Conservation (phyloP, 2,113 vertebrate genomes). For the Zosterops lateralis region DNA sequence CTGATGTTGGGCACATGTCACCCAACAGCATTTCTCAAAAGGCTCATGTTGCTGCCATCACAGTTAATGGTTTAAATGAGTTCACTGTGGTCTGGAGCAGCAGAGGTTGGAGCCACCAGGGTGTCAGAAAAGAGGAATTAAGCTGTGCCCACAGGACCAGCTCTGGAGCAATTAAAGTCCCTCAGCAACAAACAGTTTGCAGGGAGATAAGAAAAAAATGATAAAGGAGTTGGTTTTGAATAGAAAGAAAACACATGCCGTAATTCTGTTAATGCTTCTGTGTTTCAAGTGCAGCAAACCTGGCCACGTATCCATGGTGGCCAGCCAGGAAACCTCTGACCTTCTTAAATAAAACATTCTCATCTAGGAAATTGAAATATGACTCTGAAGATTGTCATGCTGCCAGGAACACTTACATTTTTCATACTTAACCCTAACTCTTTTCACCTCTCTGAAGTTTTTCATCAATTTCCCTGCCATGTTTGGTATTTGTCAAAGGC, state of each 20-base stretch:
- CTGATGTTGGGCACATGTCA: neutral
- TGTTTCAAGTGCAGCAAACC: neutral
- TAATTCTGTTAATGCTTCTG: neutral
- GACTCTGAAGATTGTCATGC: neutral
- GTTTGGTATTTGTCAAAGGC: neutral
- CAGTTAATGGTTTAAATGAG: neutral
- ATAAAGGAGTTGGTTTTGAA: neutral
- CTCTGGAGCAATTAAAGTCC: neutral
- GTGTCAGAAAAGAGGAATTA: neutral
- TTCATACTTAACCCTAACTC: slow-evolving; percentile 24
- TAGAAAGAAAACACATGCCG: neutral
- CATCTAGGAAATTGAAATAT: neutral
- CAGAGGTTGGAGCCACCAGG: neutral
- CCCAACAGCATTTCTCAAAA: neutral
- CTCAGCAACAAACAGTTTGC: neutral
- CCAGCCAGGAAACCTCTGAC: neutral
- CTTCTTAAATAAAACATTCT: slow-evolving; percentile 1
- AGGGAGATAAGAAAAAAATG: neutral
- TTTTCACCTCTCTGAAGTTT: neutral
- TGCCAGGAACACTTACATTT: neutral
- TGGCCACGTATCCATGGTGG: fast-evolving
- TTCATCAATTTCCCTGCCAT: neutral
- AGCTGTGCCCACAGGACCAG: neutral
- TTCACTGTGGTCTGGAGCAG: neutral
- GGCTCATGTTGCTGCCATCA: neutral